These are phyloP conservation scores for Azorinus chamasolen DNA, from an alignment of 2,888 invertebrate genomes.

Conservation along the genomic window DNA sequence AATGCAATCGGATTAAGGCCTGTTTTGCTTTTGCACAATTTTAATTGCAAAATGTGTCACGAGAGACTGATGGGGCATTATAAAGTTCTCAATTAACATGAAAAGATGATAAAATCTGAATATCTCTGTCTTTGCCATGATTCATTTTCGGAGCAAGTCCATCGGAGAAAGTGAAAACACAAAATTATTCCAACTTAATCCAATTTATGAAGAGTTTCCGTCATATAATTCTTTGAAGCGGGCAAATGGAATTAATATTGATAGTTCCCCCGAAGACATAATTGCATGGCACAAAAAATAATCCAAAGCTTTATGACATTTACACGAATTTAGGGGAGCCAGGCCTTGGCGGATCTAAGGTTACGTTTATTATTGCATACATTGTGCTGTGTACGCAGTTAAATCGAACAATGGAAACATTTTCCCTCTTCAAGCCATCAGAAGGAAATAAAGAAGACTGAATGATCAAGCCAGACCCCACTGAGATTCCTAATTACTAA, in stretches of 20 bases:
- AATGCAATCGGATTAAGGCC: conserved; percentile 53
- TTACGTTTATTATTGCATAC: conserved; percentile 6
- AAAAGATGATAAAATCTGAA: conserved; percentile 69
- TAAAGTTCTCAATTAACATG: conserved; percentile 65
- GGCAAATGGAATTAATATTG: conserved; percentile 66
- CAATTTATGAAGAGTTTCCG: conserved; percentile 52
- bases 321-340: conserved; percentile 46
- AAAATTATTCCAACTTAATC: conserved; percentile 64
- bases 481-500: no score
- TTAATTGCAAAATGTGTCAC: conserved; percentile 64
- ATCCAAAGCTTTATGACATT: conserved; percentile 63
- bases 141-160: conserved; percentile 61
- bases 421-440: no score
- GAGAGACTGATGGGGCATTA: conserved; percentile 52
- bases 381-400: no score
- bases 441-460: no score
- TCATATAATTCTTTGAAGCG: conserved; percentile 62
- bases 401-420: no score
- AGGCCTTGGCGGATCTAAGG: background rate
- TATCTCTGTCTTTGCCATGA: conserved; percentile 62
- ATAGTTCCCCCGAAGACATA: conserved; percentile 54
- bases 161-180: conserved; percentile 62
- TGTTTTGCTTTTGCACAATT: conserved; percentile 49
- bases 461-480: no score
- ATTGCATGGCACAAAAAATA: conserved; percentile 66